Conservation (phyloP, 2,113 vertebrate species). For the Piprites chloris region DNA sequence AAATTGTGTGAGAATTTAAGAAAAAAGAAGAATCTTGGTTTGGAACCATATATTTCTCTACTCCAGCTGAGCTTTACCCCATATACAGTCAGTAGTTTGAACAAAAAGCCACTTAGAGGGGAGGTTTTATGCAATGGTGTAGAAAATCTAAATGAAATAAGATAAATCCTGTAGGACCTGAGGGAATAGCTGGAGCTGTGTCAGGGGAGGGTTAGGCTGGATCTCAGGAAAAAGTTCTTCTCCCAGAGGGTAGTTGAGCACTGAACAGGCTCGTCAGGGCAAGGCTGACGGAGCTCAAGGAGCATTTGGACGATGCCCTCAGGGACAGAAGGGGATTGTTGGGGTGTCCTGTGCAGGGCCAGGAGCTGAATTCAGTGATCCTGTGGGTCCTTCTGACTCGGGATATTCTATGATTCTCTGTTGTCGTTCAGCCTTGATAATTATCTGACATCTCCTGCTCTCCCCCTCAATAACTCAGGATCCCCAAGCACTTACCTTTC, state of each 20-base stretch:
- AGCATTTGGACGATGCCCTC: neutral
- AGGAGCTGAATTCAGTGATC: neutral
- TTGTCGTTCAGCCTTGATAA: neutral
- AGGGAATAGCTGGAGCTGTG: neutral
- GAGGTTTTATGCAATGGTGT: neutral
- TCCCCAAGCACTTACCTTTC: neutral
- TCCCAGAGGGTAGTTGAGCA: neutral
- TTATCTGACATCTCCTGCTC: neutral
- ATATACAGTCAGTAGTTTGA: neutral
- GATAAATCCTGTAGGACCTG: neutral
- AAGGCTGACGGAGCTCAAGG: neutral
- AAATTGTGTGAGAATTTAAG: neutral
- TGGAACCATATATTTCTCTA: neutral
- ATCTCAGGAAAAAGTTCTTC: neutral
- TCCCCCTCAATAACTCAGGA: neutral
- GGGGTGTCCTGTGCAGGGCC: too few species aligned
- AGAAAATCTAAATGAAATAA: neutral
- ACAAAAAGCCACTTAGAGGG: neutral
- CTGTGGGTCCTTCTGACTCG: neutral
- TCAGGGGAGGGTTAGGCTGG: rapidly evolving
- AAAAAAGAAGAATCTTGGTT: neutral
- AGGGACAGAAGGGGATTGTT: neutral
- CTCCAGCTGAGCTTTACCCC: neutral
- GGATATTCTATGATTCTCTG: neutral
- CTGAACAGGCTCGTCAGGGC: neutral